Evolutionary conservation across 2,888 invertebrate species (phyloP), one percentile per base, ranked within the genome.

Genomic region (Malachius bipustulatus): DNA sequence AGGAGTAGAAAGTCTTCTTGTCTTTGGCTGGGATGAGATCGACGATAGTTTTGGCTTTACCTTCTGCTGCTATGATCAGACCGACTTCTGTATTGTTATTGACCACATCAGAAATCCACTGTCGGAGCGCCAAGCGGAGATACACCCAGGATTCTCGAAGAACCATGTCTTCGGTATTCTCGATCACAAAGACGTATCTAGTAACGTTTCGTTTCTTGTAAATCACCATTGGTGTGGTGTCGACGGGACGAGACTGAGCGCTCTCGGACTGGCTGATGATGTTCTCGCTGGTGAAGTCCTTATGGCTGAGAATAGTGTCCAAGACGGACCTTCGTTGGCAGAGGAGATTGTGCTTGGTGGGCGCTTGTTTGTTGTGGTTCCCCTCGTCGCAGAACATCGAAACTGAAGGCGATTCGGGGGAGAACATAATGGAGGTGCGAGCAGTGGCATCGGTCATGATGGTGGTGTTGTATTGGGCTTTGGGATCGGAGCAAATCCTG

Each of bases 291-390:
- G 46, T 49, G 47, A 75, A 74, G 50, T 75, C 75, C 2, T 53
- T 45, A 50, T 72, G 71, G 38, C 61, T 60, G 14, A 65, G 53
- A 36, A 75, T 71, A 12, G 77, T 67, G 39, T 74, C 71, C 48
- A 71, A 61, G 2, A 71, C 69, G 48, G 73, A 73, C 29, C 66
- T 63, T 14, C 73, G 63, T 36, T 69, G 63, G 51, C 78, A 78
- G 13, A 77, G 59, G 16, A 70, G 63, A 54, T 77, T 78, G 42
- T 77, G 78, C 55, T 74, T 75, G 13, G 75, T 77, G 0, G 77
- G 77, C 0, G 75, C 71, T 40, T 69, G 66, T 3, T 64, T 60
- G 50, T 77, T 71, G 57, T 77, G 77, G 24, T 62, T 73, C 12
- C 63, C 63, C 26, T 69, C 67, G 48, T 76, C 72, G 53, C 77